Evolutionary conservation across 2,113 vertebrate species (phyloP), one percentile per base, ranked within the genome.

Genomic region (Syrrhaptes paradoxus): DNA sequence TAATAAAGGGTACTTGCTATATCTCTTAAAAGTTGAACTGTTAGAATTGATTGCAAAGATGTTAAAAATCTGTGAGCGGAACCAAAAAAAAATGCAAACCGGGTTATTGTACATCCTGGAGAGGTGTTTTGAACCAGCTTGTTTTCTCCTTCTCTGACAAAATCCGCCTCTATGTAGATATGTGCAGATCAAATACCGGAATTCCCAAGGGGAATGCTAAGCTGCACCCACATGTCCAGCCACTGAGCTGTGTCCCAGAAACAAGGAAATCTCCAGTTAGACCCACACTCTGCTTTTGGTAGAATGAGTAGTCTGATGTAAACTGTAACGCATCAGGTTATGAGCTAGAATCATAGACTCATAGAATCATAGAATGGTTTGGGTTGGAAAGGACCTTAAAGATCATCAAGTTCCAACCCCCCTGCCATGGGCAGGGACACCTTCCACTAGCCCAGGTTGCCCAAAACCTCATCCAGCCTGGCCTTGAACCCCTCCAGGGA

Each of bases 231-330:
- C 38, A 48, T 11, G 57, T 81, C 65, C 83, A 87, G 80, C 41
- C 6, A 4, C 93, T 93, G 83, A 96, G 84, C 79, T 65, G 15
- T 67, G 57, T 63, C 72, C 93, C 66, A 94, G 70, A 95, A 96
- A 93, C 45, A 59, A 90, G 45, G 41, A 89, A 89, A 84, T 85
- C 57, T 85, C 49, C 3, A 1, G 48, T 88, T 67, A 80, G 48
- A 75, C 29, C 51, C 68, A 77, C 24, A 17, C 22, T 67, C 52
- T 87, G 28, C 21, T 89, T 84, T 59, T 84, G 61, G 28, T 61
- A 88, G 65, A 86, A 88, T 15, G 11, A 73, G 10, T 36, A 19
- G n/a, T 68, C 77, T 81, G 45, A 52, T 90, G 7, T 32, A 91
- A 90, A 46, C 17, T 24, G 32, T 73, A 74, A 59, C 4, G 7